Percentiles rank a stretch among this genome's conserved stretches.
phyloP scores from a whole-genome alignment of 2,113 vertebrate genomes.

The Cricetomys ansorgei region DNA sequence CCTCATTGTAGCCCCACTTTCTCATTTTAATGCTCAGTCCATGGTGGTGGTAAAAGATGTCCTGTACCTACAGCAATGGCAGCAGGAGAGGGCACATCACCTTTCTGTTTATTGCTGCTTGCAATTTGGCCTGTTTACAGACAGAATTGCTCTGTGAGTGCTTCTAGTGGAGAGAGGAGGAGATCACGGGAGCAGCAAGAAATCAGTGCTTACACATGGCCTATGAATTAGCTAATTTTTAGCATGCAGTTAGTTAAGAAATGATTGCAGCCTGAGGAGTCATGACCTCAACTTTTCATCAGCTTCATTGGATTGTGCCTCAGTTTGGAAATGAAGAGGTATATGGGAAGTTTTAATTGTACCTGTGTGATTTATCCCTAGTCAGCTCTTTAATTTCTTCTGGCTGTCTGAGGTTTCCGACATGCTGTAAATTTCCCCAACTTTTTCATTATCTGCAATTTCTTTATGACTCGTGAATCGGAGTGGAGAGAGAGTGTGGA shows the following conservation, averaged over 20 bases:
- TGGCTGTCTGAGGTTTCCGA: conserved; percentile 93
- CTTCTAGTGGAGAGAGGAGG: conserved; percentile 64
- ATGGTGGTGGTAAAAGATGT: conserved; percentile 73
- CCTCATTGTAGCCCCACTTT: conserved; percentile 74
- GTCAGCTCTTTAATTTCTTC: conserved; percentile 93
- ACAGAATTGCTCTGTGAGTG: conserved; percentile 70
- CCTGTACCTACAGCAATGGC: conserved; percentile 70
- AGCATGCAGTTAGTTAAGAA: conserved; percentile 87
- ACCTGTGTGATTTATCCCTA: conserved; percentile 91
- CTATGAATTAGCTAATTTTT: conserved; percentile 88
- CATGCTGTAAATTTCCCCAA: conserved; percentile 99
- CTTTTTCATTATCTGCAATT: conserved; percentile 99
- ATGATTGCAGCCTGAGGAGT: conserved; percentile 85
- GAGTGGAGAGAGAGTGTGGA: conserved; percentile 93
- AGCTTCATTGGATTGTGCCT: conserved; percentile 86
- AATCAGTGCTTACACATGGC: conserved; percentile 78
- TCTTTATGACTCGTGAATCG: conserved; percentile 95
- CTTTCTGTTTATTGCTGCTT: conserved; percentile 74
- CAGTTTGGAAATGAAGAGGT: conserved; percentile 89
- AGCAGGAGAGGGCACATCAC: conserved; percentile 62
- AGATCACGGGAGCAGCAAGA: conserved; percentile 65
- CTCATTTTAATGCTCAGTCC: conserved; percentile 84
- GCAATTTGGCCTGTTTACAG: conserved; percentile 81
- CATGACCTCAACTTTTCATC: conserved; percentile 90
- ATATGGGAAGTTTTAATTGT: conserved; percentile 90